Base-by-base conservation (phyloP, 1,140 invertebrate genomes). In the Zaprionus davidi region DNA sequence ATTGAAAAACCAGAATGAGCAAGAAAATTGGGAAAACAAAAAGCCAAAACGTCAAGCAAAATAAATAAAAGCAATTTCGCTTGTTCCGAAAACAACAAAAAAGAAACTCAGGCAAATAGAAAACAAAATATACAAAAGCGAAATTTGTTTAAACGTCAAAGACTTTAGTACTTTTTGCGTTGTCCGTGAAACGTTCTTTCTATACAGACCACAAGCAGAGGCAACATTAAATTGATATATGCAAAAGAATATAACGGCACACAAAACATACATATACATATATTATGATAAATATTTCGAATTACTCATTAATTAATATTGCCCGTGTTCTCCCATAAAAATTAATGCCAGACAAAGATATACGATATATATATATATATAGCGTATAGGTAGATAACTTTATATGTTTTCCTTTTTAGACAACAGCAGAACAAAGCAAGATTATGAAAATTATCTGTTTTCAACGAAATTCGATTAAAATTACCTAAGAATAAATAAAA, bases 111-210 rank as follows among this genome's bases (percentile, higher is more conserved):
- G 20, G 36, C 20, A 58, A 28, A 71, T 65, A 53, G 56, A 38
- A 53, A 64, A 41, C 31, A 78, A 64, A 71, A 67, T 71, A 84
- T 76, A 73, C 60, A 57, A 78, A 71, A 76, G 7, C 55, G 34
- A 59, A 79, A 82, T 69, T 86, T 87, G 79, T 74, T 82, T 78
- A 78, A 81, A 79, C 84, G 85, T 75, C 85, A 84, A 88, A 88
- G 81, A 38, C 36, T 74, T 68, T 79, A 68, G 69, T 60, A 81
- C 66, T 86, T 76, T 80, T 80, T 87, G 69, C 76, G 80, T 70
- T 82, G 77, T 87, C 71, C 62, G 76, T 78, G 71, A 67, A 74
- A 71, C 26, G 46, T 58, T 62, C 28, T 70, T 79, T 58, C 59
- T 57, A 51, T 62, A 66, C 41, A 71, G 51, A 79, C 15, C 46